A percentile compares a stretch with the other conserved stretches of the same genome.
Conservation (phyloP, 2,113 vertebrate species). For the Sylvia atricapilla region DNA sequence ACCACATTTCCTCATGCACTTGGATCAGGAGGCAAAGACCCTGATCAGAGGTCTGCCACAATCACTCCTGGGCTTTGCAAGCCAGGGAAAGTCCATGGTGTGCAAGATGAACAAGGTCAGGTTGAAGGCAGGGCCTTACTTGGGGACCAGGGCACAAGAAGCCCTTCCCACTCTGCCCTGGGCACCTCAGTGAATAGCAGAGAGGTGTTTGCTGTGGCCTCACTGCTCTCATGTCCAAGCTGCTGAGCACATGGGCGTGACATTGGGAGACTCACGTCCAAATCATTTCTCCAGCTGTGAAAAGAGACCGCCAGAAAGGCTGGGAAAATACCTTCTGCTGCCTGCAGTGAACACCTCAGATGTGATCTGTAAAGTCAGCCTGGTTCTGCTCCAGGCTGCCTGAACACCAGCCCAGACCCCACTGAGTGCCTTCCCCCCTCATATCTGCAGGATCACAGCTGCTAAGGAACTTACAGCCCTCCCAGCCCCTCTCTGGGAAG, state of each 20-base stretch:
- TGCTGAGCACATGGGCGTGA: not conserved
- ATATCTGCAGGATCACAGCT: slow-evolving; percentile 4
- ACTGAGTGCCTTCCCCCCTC: not conserved
- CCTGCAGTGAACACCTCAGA: not conserved
- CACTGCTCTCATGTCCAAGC: fast-evolving
- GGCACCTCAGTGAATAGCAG: not conserved
- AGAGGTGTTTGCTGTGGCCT: not conserved
- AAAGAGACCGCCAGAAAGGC: not conserved
- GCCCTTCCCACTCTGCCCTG: not conserved
- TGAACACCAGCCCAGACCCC: not conserved
- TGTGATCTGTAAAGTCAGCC: not conserved
- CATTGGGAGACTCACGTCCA: fast-evolving
- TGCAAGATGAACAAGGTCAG: not conserved
- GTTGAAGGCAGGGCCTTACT: not conserved
- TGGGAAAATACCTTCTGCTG: slow-evolving; percentile 26
- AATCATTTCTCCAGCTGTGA: not conserved
- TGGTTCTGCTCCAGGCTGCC: not conserved
- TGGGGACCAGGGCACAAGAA: not conserved
- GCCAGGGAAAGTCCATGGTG: not conserved
- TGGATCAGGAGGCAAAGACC: not conserved
- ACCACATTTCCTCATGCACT: not conserved
- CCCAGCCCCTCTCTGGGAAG: not conserved
- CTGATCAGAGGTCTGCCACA: not conserved
- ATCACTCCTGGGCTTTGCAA: not conserved
- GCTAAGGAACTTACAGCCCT: slow-evolving; percentile 14